Base-by-base conservation (phyloP, 2,888 invertebrate genomes). In the Athrips mouffetella region DNA sequence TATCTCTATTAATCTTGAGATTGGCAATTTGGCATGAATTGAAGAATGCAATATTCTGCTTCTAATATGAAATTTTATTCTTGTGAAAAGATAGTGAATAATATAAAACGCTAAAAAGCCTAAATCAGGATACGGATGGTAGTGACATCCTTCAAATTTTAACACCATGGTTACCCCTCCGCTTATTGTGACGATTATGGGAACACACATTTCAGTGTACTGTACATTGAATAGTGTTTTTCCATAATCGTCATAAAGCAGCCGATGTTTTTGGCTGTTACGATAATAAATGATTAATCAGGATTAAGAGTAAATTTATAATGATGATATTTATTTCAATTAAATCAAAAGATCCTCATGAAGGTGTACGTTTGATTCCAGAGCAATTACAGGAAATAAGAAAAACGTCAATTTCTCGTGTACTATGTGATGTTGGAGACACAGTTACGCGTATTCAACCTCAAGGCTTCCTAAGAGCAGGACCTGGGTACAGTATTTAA, bases 371-470 rank as follows among this genome's bases (percentile, higher is more conserved):
- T 33, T 23, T 45, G 4, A n/a, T 45, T 62, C 23, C 58, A 77
- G 76, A 54, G 8, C 76, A 77, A 69, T 55, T 76, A 2, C 21
- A 54, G 10, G 63, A 75, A 55, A 59, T 76, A 44, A 62, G 73
- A 7, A 73, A 72, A 48, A 58, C 60, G 0, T 61, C 65, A 0
- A 51, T 70, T 0, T 72, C 76, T 1, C 55, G 67, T 7, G 15
- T 76, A 0, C 2, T 77, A n/a, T 78, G 78, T n/a, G 65, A 66
- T 13, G 65, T 71, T 1, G 78, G 71, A 2, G 78, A 77, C 40
- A 62, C 62, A 0, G 72, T 78, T 0, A 66, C 63, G 0, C 40
- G 50, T 2, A 71, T 77, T 8, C 78, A 78, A 49, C 67, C 70
- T 0, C 51, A 51, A 0, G 68, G 75, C 0, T 78, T 77, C 51